These are phyloP conservation scores for Mya arenaria DNA, from an alignment of 1,140 invertebrate species.

Conservation along the genomic window DNA sequence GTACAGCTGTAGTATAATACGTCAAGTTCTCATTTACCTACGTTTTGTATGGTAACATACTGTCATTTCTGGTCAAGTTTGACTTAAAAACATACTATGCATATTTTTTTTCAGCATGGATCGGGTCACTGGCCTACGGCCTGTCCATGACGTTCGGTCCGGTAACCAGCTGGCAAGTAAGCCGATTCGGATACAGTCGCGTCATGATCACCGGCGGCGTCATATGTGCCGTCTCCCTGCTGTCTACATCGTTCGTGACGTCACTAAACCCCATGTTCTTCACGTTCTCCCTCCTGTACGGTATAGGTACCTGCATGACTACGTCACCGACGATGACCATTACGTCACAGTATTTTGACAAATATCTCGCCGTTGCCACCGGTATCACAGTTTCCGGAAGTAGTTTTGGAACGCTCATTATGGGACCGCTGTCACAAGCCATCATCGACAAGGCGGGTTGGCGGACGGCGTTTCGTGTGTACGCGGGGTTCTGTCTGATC, in stretches of 20 bases:
- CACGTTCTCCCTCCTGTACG: slow-evolving; percentile 71
- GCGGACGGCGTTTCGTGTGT: slow-evolving; percentile 68
- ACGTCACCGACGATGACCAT: slow-evolving; percentile 71
- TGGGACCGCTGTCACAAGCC: slow-evolving; percentile 69
- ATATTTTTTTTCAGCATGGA: slow-evolving; percentile 68
- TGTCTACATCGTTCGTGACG: slow-evolving; percentile 67
- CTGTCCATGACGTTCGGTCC: slow-evolving; percentile 73
- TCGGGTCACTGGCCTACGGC: slow-evolving; percentile 72
- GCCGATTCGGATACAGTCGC: slow-evolving; percentile 63
- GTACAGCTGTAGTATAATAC: no score
- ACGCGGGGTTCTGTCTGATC: slow-evolving; percentile 47
- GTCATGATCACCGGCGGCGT: slow-evolving; percentile 67
- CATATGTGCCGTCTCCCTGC: slow-evolving; percentile 65
- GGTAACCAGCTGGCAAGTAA: slow-evolving; percentile 62
- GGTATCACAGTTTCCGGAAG: slow-evolving; percentile 73
- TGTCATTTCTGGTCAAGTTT: no score
- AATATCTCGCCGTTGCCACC: slow-evolving; percentile 67
- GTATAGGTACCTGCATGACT: slow-evolving; percentile 68
- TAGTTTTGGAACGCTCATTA: slow-evolving; percentile 70
- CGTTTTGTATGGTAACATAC: no score
- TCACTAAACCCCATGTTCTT: slow-evolving; percentile 62
- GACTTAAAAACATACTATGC: no score
- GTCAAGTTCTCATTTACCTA: no score
- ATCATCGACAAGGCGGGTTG: slow-evolving; percentile 69
- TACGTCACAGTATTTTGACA: slow-evolving; percentile 71